Evolutionary conservation across 2,888 invertebrate genomes (phyloP).

Genomic region (Cetonia aurata): DNA sequence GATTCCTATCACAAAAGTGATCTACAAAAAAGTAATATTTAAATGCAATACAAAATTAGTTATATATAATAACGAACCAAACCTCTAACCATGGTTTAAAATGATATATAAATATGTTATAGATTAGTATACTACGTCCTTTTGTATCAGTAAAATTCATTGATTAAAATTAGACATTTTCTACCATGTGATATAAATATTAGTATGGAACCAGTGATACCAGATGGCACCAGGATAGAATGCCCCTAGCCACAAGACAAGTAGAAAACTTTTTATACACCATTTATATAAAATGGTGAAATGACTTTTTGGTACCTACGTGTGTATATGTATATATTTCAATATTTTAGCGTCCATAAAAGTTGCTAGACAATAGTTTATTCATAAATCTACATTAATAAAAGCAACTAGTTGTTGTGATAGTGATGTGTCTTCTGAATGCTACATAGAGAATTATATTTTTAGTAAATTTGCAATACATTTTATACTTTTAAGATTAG

Average conservation of each 20-base stretch:
- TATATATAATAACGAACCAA: conserved; percentile 57
- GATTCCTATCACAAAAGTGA: conserved; percentile 77
- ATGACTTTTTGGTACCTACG: neutral
- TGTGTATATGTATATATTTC: neutral
- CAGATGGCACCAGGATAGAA: neutral
- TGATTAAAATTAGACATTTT: too few species aligned
- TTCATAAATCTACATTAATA: conserved; percentile 4
- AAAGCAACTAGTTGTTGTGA: conserved; percentile 30
- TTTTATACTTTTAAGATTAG: conserved; percentile 8
- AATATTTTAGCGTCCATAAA: neutral
- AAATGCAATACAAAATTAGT: conserved; percentile 39
- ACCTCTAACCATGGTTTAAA: conserved; percentile 59
- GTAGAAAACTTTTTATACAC: neutral
- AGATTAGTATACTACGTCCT: too few species aligned
- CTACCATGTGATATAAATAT: too few species aligned
- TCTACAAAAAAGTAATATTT: conserved; percentile 67
- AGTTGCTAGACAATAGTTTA: neutral
- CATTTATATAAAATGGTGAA: conserved; percentile 1
- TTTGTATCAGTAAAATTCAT: too few species aligned
- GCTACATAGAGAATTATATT: conserved; percentile 12
- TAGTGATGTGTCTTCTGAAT: conserved; percentile 43
- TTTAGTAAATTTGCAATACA: conserved; percentile 31
- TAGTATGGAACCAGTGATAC: neutral
- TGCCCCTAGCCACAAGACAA: neutral
- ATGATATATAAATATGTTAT: too few species aligned